These are phyloP conservation scores for Trematocara marginatum DNA, from an alignment of 2,113 vertebrate genomes.

Conservation along the genomic window DNA sequence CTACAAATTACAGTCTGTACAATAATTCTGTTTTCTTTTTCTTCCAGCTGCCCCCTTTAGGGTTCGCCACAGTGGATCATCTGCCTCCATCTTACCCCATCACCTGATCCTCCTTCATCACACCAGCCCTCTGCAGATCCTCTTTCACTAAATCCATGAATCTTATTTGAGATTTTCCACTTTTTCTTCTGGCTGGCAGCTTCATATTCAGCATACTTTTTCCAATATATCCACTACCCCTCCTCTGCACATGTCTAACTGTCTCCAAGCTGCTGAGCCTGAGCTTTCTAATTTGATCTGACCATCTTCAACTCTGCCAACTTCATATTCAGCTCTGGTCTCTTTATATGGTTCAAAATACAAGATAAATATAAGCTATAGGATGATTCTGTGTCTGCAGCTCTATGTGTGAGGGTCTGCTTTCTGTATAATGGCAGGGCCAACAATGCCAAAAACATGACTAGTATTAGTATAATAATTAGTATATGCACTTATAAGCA, in stretches of 20 bases:
- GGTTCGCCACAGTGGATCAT: background rate
- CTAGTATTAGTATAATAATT: background rate
- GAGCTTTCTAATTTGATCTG: background rate
- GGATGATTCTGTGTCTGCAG: background rate
- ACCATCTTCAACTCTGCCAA: background rate
- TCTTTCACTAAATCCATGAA: background rate
- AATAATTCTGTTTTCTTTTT: constrained; percentile 35
- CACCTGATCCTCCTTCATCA: background rate
- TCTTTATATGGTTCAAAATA: background rate
- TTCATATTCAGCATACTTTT: background rate
- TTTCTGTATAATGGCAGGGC: background rate
- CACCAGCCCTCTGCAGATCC: background rate
- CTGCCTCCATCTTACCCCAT: background rate
- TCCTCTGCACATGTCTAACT: background rate
- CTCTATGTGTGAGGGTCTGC: background rate
- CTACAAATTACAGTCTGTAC: constrained; percentile 11
- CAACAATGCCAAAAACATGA: background rate
- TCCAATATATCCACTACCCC: background rate
- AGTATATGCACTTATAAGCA: background rate
- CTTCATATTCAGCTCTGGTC: background rate
- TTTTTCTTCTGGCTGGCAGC: background rate
- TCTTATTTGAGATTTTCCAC: background rate
- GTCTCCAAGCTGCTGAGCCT: background rate
- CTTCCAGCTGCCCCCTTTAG: background rate
- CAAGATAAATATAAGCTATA: background rate